These are phyloP conservation scores for Semicossyphus pulcher DNA, from an alignment of 2,113 vertebrate species.

Conservation along the genomic window DNA sequence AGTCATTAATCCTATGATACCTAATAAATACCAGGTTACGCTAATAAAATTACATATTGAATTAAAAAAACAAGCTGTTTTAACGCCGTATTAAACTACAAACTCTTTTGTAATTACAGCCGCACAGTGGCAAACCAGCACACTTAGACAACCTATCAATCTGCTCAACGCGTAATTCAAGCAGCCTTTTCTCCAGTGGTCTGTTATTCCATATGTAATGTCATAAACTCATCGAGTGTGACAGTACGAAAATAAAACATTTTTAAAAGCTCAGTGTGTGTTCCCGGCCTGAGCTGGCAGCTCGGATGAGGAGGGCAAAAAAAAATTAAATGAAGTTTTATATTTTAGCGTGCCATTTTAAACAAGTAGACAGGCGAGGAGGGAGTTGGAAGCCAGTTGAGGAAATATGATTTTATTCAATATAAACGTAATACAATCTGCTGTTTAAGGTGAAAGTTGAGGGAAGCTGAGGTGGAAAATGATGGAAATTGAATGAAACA, in stretches of 20 bases:
- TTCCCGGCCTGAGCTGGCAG: constrained; percentile 66
- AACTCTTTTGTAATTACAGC: constrained; percentile 51
- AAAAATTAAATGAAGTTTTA: constrained; percentile 53
- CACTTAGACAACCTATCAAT: constrained; percentile 76
- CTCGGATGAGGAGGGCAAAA: constrained; percentile 32
- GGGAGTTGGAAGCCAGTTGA: constrained; percentile 23
- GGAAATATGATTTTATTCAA: constrained; percentile 37
- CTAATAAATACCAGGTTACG: constrained; percentile 40
- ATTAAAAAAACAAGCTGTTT: constrained; percentile 54
- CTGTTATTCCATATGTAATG: constrained; percentile 78
- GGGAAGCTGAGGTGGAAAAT: background rate
- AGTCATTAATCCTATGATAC: constrained; percentile 21
- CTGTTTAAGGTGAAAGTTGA: constrained; percentile 2
- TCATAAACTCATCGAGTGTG: constrained; percentile 76
- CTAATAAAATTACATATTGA: constrained; percentile 41
- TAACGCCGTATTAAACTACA: constrained; percentile 53
- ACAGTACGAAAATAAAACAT: constrained; percentile 73
- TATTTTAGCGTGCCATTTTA: constrained; percentile 59
- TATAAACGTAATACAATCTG: constrained; percentile 27
- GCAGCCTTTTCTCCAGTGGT: constrained; percentile 71
- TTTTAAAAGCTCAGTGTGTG: constrained; percentile 72
- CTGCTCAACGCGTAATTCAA: constrained; percentile 65
- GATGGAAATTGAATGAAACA: constrained; percentile 2
- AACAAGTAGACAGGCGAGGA: constrained; percentile 50
- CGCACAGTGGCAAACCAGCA: constrained; percentile 56